phyloP scores from a whole-genome alignment of 2,888 invertebrate species.

The Acleris cristana region DNA sequence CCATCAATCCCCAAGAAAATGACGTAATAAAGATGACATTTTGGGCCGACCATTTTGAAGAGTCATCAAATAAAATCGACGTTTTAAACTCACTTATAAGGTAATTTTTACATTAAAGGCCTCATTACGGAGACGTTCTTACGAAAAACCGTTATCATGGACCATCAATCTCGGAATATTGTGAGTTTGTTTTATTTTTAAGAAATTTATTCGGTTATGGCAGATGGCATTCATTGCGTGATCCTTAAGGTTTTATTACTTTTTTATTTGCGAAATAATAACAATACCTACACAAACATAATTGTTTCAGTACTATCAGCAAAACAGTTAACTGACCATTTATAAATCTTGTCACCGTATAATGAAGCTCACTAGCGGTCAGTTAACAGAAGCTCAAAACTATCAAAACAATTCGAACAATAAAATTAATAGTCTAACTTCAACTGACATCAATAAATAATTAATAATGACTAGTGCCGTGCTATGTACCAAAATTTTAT shows the following conservation, averaged over 20 bases:
- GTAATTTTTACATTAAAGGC: slow-evolving; percentile 36
- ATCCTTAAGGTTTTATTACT: not conserved
- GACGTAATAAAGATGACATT: slow-evolving; percentile 20
- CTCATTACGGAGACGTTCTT: slow-evolving; percentile 41
- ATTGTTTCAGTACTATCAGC: too few relatives aligned
- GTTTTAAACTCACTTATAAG: slow-evolving; percentile 42
- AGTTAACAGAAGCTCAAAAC: too few relatives aligned
- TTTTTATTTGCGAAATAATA: too few relatives aligned
- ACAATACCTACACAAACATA: too few relatives aligned
- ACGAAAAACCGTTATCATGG: slow-evolving; percentile 44
- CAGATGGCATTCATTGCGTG: not conserved
- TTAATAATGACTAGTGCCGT: slow-evolving; percentile 25
- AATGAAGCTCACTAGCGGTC: too few relatives aligned
- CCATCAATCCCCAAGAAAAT: slow-evolving; percentile 8
- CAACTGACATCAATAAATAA: not conserved
- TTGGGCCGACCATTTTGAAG: not conserved
- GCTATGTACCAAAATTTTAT: slow-evolving; percentile 19
- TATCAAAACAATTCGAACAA: not conserved
- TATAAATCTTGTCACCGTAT: too few relatives aligned
- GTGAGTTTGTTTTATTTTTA: slow-evolving; percentile 20
- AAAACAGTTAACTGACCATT: too few relatives aligned
- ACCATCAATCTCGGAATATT: slow-evolving; percentile 46
- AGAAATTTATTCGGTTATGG: slow-evolving; percentile 8
- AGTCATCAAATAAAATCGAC: slow-evolving; percentile 37
- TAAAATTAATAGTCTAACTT: not conserved